These are phyloP conservation scores for Whitmania pigra DNA, from an alignment of 1,140 invertebrate species.

Conservation along the genomic window DNA sequence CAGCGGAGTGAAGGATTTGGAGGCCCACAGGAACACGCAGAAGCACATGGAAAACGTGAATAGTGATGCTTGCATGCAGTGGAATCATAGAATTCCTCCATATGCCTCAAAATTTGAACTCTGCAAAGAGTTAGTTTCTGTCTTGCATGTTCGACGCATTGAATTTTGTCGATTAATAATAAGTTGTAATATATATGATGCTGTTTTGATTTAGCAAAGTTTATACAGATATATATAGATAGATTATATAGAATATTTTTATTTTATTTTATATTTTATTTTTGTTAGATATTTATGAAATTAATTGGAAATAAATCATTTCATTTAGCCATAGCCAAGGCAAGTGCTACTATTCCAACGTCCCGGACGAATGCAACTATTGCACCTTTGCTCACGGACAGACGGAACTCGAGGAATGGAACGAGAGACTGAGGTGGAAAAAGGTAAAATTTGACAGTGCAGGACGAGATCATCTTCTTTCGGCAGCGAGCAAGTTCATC, in stretches of 20 bases:
- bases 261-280: not conserved
- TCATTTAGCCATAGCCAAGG: conserved; percentile 22
- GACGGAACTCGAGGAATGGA: conserved; percentile 39
- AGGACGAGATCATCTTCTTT: conserved; percentile 34
- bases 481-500: conserved; percentile 36
- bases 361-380: conserved; percentile 36
- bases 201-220: too few relatives aligned
- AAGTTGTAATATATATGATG: too few relatives aligned
- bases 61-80: not conserved
- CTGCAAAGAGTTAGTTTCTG: not conserved
- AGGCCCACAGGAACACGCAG: not conserved
- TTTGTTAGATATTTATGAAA: not conserved
- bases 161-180: not conserved
- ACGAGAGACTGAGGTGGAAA: conserved; percentile 35
- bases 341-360: conserved; percentile 35
- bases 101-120: not conserved
- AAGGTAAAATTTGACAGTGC: conserved; percentile 36
- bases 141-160: not conserved
- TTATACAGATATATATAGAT: too few relatives aligned
- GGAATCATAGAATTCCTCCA: conserved; percentile 9
- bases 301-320: too few relatives aligned
- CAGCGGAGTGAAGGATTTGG: not conserved
- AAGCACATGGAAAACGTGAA: conserved; percentile 12
- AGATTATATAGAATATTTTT: too few relatives aligned
- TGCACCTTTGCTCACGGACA: conserved; percentile 36